Base-by-base conservation (phyloP, 2,888 invertebrate genomes). In the Caenorhabditis sp. region DNA sequence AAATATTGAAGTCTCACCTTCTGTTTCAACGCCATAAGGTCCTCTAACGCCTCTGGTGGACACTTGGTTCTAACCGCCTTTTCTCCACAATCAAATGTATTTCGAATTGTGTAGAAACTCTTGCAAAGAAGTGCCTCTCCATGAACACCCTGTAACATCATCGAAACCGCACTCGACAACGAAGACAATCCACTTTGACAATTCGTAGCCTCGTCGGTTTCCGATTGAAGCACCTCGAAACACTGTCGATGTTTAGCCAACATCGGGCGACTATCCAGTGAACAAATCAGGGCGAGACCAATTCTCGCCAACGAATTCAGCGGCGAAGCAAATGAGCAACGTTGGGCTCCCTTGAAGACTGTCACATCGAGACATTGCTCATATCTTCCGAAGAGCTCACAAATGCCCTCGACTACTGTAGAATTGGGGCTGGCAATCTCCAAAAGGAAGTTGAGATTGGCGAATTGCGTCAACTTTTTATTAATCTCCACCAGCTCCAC, bases 401-500 rank as follows among this genome's bases (percentile, higher is more conserved):
- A 85, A 66, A 85, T 83, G n/a, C 78, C 78, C 49, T 78, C 80
- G 53, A 85, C 81, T 8, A 84, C 72, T 17, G 82, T 70, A 8
- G 84, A 85, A 67, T 85, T 84, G 17, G 77, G 77, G 56, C 76
- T 78, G 52, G 82, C 80, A 31, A 82, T 78, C 67, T 85, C 85
- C 21, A 86, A 59, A 1, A 86, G 69, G 80, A 85, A 83, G 68
- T 86, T 84, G 49, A 81, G 72, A 27, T 80, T 79, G 27, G 81
- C 80, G 59, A 86, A 82, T 53, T 78, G 80, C 23, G 77, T 67
- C 31, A 86, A 67, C 56, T 85, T 82, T 64, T 81, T 82, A 72
- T 86, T 86, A 67, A 86, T 81, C 59, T 86, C 86, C n/a, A 85
- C 73, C 56, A 86, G 70, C 66, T 86, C 86, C 12, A 84, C 83